phyloP scores from a whole-genome alignment of 2,888 invertebrate species.

The Macaria liturata region DNA sequence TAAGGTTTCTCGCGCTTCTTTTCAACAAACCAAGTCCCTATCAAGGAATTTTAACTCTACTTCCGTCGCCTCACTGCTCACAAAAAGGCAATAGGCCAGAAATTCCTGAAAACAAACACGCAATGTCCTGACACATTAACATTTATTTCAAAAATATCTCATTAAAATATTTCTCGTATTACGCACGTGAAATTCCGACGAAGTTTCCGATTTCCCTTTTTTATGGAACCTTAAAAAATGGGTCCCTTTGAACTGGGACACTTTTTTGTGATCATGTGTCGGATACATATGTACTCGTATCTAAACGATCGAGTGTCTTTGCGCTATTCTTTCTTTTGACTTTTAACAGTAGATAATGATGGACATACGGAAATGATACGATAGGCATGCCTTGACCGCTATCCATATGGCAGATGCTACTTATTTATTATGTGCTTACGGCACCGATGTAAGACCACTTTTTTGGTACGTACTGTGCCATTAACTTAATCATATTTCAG shows the following conservation, averaged over 20 bases:
- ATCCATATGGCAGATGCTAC: no score
- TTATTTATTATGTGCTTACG: no score
- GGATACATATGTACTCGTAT: no score
- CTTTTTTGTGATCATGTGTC: no score
- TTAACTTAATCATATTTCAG: no score
- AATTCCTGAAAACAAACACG: conserved; percentile 52
- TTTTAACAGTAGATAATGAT: no score
- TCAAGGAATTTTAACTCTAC: conserved; percentile 69
- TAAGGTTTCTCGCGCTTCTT: conserved; percentile 1
- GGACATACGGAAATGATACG: no score
- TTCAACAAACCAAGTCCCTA: conserved; percentile 4
- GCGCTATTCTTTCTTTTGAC: no score
- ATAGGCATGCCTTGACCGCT: no score
- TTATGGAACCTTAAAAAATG: conserved; percentile 53
- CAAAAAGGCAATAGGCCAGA: conserved; percentile 37
- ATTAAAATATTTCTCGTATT: conserved; percentile 75
- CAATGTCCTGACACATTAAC: conserved; percentile 59
- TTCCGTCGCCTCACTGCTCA: conserved; percentile 52
- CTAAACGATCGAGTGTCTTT: no score
- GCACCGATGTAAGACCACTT: no score
- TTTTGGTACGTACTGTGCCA: no score
- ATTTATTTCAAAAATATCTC: conserved; percentile 60
- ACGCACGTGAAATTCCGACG: conserved; percentile 55
- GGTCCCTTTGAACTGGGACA: conserved; percentile 4
- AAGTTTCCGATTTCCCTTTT: conserved; percentile 45